Conservation (phyloP, 1,140 invertebrate genomes). For the Leptinotarsa texana region DNA sequence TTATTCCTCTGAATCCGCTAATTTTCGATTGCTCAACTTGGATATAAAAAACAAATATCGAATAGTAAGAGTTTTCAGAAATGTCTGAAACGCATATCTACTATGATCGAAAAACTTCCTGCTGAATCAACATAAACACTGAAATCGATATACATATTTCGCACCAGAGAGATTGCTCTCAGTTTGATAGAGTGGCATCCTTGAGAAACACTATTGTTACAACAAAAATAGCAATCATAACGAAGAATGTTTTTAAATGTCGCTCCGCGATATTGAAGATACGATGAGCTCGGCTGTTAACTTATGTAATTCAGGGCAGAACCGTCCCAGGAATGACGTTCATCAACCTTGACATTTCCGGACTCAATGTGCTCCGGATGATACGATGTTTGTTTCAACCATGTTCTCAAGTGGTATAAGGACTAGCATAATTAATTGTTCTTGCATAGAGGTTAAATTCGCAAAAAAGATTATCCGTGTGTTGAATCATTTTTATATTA, state of each 20-base stretch:
- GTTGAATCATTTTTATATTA: not conserved
- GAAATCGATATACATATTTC: conserved; percentile 1
- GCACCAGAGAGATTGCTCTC: not conserved
- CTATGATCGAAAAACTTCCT: not conserved
- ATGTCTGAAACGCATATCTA: too few relatives aligned
- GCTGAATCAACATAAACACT: not conserved
- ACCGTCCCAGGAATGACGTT: conserved; percentile 1
- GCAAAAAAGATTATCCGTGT: not conserved
- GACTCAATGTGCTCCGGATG: not conserved
- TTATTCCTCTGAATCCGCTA: too few relatives aligned
- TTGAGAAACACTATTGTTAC: conserved; percentile 11
- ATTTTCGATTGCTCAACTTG: too few relatives aligned
- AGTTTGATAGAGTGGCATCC: conserved; percentile 4
- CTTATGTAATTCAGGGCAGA: conserved; percentile 16
- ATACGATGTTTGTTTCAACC: not conserved
- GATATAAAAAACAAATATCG: too few relatives aligned
- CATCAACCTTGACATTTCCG: conserved; percentile 5
- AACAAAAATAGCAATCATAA: conserved; percentile 13
- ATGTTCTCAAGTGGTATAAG: not conserved
- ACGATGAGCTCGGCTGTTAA: not conserved
- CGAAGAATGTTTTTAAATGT: conserved; percentile 15
- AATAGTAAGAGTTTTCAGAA: too few relatives aligned
- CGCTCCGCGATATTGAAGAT: not conserved
- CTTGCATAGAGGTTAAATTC: not conserved
- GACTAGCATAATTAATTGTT: not conserved